A percentile compares a stretch with the other conserved stretches of the same genome.
These are phyloP conservation scores for Chromoteleia sp. DNA, from an alignment of 2,888 invertebrate genomes.

Conservation along the genomic window DNA sequence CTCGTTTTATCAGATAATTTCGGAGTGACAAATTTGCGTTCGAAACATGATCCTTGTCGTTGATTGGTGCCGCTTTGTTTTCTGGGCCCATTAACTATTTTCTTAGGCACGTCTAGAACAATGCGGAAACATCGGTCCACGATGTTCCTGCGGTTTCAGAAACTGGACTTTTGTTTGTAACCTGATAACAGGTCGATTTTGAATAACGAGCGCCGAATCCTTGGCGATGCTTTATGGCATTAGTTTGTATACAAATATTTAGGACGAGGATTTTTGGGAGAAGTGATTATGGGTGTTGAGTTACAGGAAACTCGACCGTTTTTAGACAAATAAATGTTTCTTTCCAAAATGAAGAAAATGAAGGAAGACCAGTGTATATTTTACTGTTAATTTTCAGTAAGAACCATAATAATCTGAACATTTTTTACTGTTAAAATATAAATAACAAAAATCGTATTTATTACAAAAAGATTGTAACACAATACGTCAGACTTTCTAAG, in stretches of 20 bases:
- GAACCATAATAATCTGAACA: too few relatives aligned
- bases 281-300: conserved; percentile 34
- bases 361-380: too few relatives aligned
- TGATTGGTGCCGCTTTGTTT: conserved; percentile 38
- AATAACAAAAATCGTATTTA: too few relatives aligned
- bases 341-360: too few relatives aligned
- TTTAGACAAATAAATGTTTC: not conserved
- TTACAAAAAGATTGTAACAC: too few relatives aligned
- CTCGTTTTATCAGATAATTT: conserved; percentile 10
- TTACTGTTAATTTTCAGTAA: too few relatives aligned
- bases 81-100: conserved; percentile 55
- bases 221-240: conserved; percentile 34
- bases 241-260: conserved; percentile 59
- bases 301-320: conserved; percentile 2
- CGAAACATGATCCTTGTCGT: conserved; percentile 24
- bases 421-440: too few relatives aligned
- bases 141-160: conserved; percentile 43
- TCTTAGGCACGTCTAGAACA: conserved; percentile 51
- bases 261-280: conserved; percentile 9
- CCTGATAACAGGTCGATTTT: conserved; percentile 59
- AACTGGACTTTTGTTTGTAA: conserved; percentile 41
- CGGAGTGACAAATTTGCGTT: conserved; percentile 11
- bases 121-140: conserved; percentile 42
- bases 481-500: too few relatives aligned
- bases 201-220: conserved; percentile 37